These are phyloP conservation scores for Pseudorectes ferrugineus DNA, from an alignment of 2,113 vertebrate genomes.

Conservation along the genomic window DNA sequence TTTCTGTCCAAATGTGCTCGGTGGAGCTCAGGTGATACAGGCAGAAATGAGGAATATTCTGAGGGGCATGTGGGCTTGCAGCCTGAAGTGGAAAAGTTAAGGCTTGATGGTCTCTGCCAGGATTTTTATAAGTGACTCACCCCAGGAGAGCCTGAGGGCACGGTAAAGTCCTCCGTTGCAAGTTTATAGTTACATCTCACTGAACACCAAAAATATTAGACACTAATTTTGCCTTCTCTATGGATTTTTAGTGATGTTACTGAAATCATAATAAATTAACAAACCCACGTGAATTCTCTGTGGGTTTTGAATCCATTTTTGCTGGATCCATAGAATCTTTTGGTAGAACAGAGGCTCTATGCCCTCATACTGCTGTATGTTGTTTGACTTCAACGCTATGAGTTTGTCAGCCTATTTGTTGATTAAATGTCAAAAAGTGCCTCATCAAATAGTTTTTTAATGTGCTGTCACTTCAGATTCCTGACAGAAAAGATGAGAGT, in stretches of 20 bases:
- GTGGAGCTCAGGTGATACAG: neutral
- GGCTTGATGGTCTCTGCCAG: neutral
- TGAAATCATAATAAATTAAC: neutral
- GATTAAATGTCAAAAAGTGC: neutral
- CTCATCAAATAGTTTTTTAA: neutral
- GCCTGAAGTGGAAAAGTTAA: neutral
- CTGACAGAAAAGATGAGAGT: neutral
- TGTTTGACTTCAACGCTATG: neutral
- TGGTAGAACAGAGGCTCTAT: neutral
- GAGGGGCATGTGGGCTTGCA: neutral
- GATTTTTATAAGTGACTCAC: neutral
- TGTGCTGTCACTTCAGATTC: neutral
- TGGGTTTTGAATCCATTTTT: neutral
- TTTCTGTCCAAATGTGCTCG: neutral
- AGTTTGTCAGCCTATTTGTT: neutral
- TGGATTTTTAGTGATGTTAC: neutral
- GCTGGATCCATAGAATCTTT: neutral
- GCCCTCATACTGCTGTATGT: neutral
- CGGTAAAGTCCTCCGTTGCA: neutral
- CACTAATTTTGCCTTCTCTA: neutral
- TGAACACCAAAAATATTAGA: neutral
- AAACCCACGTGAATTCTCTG: neutral
- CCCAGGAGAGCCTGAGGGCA: neutral
- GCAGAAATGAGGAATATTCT: neutral
- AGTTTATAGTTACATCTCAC: neutral